Conservation (phyloP, 2,888 invertebrate species). For the Apamea anceps region DNA sequence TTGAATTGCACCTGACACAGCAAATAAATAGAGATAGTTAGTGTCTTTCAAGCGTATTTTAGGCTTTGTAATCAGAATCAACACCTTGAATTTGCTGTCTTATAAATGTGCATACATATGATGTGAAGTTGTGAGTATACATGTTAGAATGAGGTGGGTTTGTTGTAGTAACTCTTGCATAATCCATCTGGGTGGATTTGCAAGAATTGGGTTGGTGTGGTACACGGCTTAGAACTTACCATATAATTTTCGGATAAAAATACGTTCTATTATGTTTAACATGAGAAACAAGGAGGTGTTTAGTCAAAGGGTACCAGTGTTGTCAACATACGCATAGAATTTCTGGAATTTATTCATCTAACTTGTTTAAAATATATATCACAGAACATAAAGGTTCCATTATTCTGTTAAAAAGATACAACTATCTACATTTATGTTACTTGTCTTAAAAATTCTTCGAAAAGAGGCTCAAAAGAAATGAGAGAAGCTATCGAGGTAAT, state of each 20-base stretch:
- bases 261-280: not conserved
- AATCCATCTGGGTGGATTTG: no score
- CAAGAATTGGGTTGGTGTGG: no score
- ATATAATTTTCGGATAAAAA: no score
- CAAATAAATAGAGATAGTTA: no score
- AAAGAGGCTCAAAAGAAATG: conserved; percentile 21
- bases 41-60: no score
- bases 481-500: conserved; percentile 49
- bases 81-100: conserved; percentile 61
- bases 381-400: not conserved
- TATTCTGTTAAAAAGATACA: not conserved
- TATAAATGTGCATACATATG: conserved; percentile 63
- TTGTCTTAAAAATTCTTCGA: conserved; percentile 4
- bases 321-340: not conserved
- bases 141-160: no score
- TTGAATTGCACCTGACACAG: no score
- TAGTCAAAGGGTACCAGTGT: not conserved
- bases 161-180: no score
- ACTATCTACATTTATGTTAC: conserved; percentile 4
- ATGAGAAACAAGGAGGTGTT: not conserved
- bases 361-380: not conserved
- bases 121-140: not conserved
- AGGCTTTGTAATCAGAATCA: conserved; percentile 60
- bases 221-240: conserved; percentile 4
- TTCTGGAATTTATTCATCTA: not conserved